phyloP scores from a whole-genome alignment of 2,113 vertebrate genomes.

The Chelonoidis abingdonii region DNA sequence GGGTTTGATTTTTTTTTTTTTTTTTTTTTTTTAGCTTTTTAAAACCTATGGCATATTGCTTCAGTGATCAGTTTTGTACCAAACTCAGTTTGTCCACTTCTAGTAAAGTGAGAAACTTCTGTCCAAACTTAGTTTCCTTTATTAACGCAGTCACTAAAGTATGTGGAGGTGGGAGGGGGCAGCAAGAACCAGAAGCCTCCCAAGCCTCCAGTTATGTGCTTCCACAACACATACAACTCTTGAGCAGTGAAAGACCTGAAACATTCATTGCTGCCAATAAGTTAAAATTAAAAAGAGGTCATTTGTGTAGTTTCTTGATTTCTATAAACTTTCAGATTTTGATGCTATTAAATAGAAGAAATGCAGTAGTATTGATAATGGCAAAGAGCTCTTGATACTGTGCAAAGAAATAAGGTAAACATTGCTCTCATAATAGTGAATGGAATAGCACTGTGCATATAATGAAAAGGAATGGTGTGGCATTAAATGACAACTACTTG shows the following conservation, averaged over 20 bases:
- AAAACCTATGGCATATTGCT: background rate
- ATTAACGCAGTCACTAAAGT: background rate
- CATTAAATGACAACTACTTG: background rate
- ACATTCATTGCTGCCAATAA: background rate
- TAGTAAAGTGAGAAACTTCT: background rate
- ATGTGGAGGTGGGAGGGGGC: rapidly evolving
- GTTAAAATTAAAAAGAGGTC: no score
- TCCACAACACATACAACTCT: background rate
- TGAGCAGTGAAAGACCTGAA: background rate
- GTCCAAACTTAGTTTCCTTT: background rate
- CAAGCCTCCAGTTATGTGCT: no score
- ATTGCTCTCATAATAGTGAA: background rate
- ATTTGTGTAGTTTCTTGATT: background rate
- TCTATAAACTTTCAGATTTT: background rate
- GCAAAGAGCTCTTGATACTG: no score
- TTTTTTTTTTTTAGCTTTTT: no score
- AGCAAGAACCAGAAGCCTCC: no score
- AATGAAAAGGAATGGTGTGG: background rate
- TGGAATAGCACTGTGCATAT: background rate
- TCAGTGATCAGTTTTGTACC: background rate
- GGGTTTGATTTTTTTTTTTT: no score
- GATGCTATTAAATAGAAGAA: background rate
- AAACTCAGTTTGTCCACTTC: background rate
- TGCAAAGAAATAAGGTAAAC: rapidly evolving
- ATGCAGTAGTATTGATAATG: background rate